Conservation (phyloP, 2,888 invertebrate species). For the Drosophila pullipes region DNA sequence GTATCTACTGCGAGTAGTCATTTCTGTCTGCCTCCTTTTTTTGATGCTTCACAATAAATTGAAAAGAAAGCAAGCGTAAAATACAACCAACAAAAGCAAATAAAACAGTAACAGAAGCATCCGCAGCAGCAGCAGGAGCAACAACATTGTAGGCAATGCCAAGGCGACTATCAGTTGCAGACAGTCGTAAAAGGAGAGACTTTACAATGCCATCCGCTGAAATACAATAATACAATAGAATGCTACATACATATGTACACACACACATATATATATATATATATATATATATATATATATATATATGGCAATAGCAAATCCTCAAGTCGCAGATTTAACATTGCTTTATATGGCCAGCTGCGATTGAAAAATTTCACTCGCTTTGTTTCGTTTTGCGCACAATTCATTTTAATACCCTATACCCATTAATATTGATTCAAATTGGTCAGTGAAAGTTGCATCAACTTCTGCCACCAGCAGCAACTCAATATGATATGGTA, state of each 20-base stretch:
- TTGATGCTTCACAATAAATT: constrained; percentile 78
- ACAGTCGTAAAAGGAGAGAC: constrained; percentile 62
- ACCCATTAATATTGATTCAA: background rate
- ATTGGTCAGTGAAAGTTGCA: background rate
- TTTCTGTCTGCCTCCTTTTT: constrained; percentile 12
- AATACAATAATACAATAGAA: constrained; percentile 53
- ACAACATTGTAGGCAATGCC: constrained; percentile 64
- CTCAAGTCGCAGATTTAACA: constrained; percentile 40
- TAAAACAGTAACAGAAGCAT: constrained; percentile 10
- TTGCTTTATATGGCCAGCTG: constrained; percentile 58
- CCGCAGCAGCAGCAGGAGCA: background rate
- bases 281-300: constrained; percentile 14
- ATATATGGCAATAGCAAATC: constrained; percentile 44
- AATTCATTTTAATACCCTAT: constrained; percentile 30
- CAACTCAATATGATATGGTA: background rate
- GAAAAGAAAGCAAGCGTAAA: constrained; percentile 77
- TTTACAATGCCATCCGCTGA: constrained; percentile 61
- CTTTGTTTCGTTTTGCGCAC: constrained; percentile 55
- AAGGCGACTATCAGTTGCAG: constrained; percentile 76
- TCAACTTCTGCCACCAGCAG: background rate
- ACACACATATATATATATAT: constrained; percentile 8
- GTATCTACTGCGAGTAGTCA: constrained; percentile 17
- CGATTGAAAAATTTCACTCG: constrained; percentile 70
- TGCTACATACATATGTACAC: background rate
- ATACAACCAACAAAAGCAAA: constrained; percentile 45